Evolutionary conservation across 2,888 invertebrate genomes (phyloP).

Genomic region (Ischnura elegans): DNA sequence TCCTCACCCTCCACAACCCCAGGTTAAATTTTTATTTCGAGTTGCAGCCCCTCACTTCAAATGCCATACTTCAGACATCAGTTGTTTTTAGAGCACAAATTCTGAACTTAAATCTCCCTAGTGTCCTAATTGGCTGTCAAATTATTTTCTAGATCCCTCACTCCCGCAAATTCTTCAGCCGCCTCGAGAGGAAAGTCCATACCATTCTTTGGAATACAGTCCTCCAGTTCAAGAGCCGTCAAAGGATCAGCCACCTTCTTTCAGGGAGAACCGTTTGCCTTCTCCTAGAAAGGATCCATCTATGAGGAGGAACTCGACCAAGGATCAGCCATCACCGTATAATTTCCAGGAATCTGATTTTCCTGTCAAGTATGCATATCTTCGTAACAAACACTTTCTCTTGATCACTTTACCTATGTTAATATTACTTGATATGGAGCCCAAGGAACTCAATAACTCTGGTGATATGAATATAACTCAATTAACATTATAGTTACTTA

Average conservation of each 20-base stretch:
- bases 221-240: constrained; percentile 33
- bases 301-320: constrained; percentile 1
- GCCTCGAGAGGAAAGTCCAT: constrained; percentile 72
- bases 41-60: too few species aligned
- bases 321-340: constrained; percentile 38
- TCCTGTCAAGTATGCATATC: constrained; percentile 73
- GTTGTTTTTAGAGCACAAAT: too few species aligned
- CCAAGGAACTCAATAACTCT: too few species aligned
- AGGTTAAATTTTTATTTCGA: too few species aligned
- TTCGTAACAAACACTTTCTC: background rate
- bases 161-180: constrained; percentile 79
- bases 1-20: too few species aligned
- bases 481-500: too few species aligned
- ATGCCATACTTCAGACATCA: too few species aligned
- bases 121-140: background rate
- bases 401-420: background rate
- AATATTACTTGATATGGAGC: too few species aligned
- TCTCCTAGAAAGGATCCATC: constrained; percentile 53
- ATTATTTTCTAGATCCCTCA: constrained; percentile 77
- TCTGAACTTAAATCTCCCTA: too few species aligned
- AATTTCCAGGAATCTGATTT: constrained; percentile 72
- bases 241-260: background rate
- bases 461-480: too few species aligned
- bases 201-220: constrained; percentile 50
- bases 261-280: constrained; percentile 15